Conservation (phyloP, 2,888 invertebrate species). For the Ornithoptera priamus region DNA sequence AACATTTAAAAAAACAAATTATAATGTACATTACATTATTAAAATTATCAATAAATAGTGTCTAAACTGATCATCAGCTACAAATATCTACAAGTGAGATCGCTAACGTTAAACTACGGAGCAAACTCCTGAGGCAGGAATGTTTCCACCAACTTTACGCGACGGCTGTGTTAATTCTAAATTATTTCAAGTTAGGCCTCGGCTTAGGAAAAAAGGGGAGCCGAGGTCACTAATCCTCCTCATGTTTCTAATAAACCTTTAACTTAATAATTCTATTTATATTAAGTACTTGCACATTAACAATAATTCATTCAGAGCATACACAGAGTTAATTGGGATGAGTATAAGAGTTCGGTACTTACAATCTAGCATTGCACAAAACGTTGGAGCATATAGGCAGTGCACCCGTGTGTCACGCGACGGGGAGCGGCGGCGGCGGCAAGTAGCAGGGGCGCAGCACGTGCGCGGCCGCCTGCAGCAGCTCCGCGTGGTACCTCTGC, state of each 20-base stretch:
- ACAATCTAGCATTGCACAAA: conserved; percentile 79
- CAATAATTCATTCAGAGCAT: conserved; percentile 11
- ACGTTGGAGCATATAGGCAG: conserved; percentile 52
- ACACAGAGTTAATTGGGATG: conserved; percentile 30
- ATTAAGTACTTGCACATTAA: conserved; percentile 27
- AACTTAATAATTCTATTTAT: conserved; percentile 1
- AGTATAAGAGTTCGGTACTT: conserved; percentile 59
- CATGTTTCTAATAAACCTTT: not conserved
- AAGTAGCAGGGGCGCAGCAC: conserved; percentile 73
- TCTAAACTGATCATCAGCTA: conserved; percentile 35
- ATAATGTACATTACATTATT: not conserved
- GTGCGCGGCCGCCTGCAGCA: conserved; percentile 70
- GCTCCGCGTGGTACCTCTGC: conserved; percentile 69
- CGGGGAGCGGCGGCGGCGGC: conserved; percentile 69
- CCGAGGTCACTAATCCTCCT: conserved; percentile 6
- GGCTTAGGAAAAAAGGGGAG: not conserved
- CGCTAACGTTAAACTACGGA: conserved; percentile 46
- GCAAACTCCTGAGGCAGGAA: conserved; percentile 34
- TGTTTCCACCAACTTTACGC: conserved; percentile 18
- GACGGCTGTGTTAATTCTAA: conserved; percentile 14
- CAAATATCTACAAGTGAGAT: conserved; percentile 60
- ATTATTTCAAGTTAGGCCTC: conserved; percentile 27
- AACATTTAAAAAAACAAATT: conserved; percentile 18
- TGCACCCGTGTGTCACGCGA: conserved; percentile 67
- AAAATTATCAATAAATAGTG: conserved; percentile 40